Evolutionary conservation across 2,888 invertebrate species (phyloP).

Genomic region (Salticus scenicus): DNA sequence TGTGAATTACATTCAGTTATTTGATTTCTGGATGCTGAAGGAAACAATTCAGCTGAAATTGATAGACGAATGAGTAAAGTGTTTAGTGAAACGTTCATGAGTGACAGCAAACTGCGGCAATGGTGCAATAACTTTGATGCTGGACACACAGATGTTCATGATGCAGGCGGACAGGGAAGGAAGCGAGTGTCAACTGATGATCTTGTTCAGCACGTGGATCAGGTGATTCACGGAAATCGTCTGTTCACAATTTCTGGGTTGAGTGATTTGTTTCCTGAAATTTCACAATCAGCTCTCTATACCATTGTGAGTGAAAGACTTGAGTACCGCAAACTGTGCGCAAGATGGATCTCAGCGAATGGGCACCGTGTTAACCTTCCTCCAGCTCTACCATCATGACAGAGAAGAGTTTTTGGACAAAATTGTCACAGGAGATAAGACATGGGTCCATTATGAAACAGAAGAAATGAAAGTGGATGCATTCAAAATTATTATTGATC

Average conservation of each 20-base stretch:
- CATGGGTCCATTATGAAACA: too few relatives aligned
- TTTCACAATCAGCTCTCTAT: constrained; percentile 15
- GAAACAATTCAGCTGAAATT: not conserved
- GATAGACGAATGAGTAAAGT: not conserved
- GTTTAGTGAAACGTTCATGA: not conserved
- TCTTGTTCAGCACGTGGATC: constrained; percentile 3
- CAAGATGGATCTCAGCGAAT: not conserved
- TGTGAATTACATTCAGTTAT: not conserved
- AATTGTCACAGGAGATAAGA: not conserved
- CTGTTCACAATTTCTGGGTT: constrained; percentile 20
- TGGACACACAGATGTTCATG: not conserved
- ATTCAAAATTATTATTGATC: too few relatives aligned
- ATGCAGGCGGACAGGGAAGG: not conserved
- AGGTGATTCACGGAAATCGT: not conserved
- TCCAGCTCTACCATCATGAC: not conserved
- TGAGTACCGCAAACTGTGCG: not conserved
- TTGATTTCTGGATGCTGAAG: not conserved
- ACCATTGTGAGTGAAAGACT: not conserved
- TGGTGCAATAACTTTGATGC: constrained; percentile 4
- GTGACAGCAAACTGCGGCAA: not conserved
- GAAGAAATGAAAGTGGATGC: too few relatives aligned
- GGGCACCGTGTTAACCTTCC: not conserved
- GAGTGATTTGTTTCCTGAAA: constrained; percentile 3
- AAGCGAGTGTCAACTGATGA: constrained; percentile 3
- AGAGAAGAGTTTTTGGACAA: constrained; percentile 1